These are phyloP conservation scores for Zoanthus solanderi DNA, from an alignment of 92 coral and sea anemone species.

Conservation along the genomic window DNA sequence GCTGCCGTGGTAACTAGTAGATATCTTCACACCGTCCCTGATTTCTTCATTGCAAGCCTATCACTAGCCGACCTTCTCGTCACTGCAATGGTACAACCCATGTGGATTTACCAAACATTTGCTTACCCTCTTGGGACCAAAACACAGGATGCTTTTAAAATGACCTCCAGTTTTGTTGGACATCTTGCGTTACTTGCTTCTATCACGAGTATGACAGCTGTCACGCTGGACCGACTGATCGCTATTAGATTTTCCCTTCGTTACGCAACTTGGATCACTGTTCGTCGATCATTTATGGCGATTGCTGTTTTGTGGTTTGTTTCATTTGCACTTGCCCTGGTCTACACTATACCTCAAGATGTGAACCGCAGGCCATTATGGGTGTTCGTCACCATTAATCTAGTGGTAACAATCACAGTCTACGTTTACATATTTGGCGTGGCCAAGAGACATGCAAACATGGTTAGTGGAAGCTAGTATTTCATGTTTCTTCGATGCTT, in stretches of 20 bases:
- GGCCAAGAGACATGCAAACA: constrained; percentile 1
- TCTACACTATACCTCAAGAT: not conserved
- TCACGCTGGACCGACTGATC: constrained; percentile 25
- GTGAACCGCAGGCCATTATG: not conserved
- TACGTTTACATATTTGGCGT: constrained; percentile 24
- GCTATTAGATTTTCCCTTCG: constrained; percentile 25
- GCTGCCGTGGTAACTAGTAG: constrained; percentile 22
- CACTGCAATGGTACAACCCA: not conserved
- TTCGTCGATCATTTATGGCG: constrained; percentile 1
- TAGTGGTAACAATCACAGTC: not conserved
- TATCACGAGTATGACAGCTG: constrained; percentile 24
- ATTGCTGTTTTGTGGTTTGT: not conserved
- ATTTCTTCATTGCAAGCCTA: constrained; percentile 19
- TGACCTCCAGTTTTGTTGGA: not conserved
- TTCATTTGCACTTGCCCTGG: constrained; percentile 5
- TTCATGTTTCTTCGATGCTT: too few species aligned
- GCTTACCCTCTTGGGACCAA: not conserved
- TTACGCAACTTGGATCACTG: constrained; percentile 41
- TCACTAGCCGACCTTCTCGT: not conserved
- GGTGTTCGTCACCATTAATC: not conserved
- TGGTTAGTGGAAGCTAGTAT: not conserved
- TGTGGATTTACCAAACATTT: not conserved
- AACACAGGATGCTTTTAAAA: not conserved
- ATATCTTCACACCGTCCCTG: not conserved
- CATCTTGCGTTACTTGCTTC: not conserved